A percentile compares a stretch with the other conserved stretches of the same genome.
Evolutionary conservation across 2,888 invertebrate species (phyloP).

Genomic region (Nomada fabriciana): DNA sequence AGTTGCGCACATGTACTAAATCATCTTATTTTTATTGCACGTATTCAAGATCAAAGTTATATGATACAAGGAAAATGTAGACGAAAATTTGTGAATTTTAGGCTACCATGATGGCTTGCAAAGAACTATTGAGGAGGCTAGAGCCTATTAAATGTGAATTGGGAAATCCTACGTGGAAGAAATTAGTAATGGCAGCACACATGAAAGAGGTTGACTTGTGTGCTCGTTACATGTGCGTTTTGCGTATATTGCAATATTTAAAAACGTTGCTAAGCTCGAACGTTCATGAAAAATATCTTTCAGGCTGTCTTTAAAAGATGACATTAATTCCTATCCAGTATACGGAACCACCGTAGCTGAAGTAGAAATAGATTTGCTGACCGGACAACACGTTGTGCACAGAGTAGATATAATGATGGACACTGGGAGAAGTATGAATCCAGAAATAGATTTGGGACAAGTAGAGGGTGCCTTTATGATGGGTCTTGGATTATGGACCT

Average conservation of each 20-base stretch:
- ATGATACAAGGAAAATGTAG: too few relatives aligned
- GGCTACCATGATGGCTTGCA: slow-evolving; percentile 88
- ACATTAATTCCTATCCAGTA: slow-evolving; percentile 87
- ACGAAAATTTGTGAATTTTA: slow-evolving; percentile 68
- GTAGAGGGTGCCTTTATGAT: slow-evolving; percentile 92
- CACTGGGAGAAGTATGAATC: slow-evolving; percentile 90
- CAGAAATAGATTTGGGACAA: slow-evolving; percentile 90
- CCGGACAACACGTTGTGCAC: slow-evolving; percentile 89
- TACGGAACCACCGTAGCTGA: slow-evolving; percentile 89
- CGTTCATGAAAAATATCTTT: not conserved
- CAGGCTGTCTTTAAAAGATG: slow-evolving; percentile 83
- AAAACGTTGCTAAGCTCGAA: not conserved
- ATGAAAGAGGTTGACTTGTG: slow-evolving; percentile 86
- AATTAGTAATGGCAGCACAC: slow-evolving; percentile 86
- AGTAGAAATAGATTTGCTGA: slow-evolving; percentile 91
- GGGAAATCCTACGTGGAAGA: slow-evolving; percentile 86
- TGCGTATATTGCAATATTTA: not conserved
- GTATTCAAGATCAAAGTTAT: too few relatives aligned
- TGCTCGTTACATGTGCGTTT: slow-evolving; percentile 86
- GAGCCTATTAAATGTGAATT: slow-evolving; percentile 86
- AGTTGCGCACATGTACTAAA: slow-evolving; percentile 84
- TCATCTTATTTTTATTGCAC: too few relatives aligned
- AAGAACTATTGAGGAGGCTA: slow-evolving; percentile 87
- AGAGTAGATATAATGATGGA: slow-evolving; percentile 91
- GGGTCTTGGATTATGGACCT: slow-evolving; percentile 91